Base-by-base conservation (phyloP, 2,888 invertebrate genomes). In the Entomobrya multifasciata region DNA sequence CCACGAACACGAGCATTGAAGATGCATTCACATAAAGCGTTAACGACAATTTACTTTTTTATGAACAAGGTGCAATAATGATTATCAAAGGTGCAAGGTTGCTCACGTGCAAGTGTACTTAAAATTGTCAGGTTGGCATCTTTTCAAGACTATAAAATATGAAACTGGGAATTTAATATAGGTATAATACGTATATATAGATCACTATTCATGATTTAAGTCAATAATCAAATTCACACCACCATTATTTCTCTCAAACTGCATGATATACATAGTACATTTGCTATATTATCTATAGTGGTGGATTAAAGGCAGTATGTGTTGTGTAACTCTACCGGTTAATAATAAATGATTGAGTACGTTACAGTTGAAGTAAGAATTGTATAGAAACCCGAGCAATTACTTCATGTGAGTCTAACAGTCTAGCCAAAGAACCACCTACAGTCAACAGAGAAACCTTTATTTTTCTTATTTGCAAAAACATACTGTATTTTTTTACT, bases 381-480 rank as follows among this genome's bases (percentile, higher is more conserved):
- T n/a, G n/a, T n/a, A n/a, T n/a, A n/a, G n/a, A n/a, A n/a, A 60
- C 20, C 36, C 41, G 41, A 67, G 20, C 41, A 67, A 67, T 67
- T 67, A 67, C 41, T 36, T 15, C 27, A 22, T n/a, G 41, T 0
- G 20, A 67, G 67, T 67, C 67, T 67, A 67, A 22, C 67, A 60
- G 62, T 52, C 78, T 62, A 78, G 44, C 60, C 52, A 67, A n/a
- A n/a, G n/a, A n/a, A n/a, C n/a, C n/a, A n/a, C n/a, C n/a, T n/a
- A n/a, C n/a, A n/a, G n/a, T n/a, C n/a, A n/a, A n/a, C n/a, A n/a
- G n/a, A n/a, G n/a, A n/a, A n/a, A 49, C 27, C 41, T 30, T 55
- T 25, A 55, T 36, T 47, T 80, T 25, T 70, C 55, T 52, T 70
- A 70, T 65, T 27, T 80, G 70, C 67, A 80, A 80, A 65, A 80